These are phyloP conservation scores for Heliothis subflexa DNA, from an alignment of 1,140 invertebrate genomes.

Conservation along the genomic window DNA sequence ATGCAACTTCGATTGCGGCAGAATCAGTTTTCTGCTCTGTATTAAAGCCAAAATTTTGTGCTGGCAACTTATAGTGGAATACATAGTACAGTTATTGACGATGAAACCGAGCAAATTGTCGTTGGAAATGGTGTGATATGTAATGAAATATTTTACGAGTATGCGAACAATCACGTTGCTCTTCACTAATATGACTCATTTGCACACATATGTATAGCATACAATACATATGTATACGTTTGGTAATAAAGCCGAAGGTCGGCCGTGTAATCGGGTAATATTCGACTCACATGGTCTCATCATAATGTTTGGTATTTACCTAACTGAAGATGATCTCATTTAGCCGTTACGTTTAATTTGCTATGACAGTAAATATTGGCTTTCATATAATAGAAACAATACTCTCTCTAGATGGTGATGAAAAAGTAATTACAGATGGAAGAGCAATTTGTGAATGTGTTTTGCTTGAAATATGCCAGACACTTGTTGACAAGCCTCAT, in stretches of 20 bases:
- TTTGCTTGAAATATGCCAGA: no score
- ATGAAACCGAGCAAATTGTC: neutral
- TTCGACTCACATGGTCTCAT: conserved; percentile 22
- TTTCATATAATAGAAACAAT: no score
- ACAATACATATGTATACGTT: neutral
- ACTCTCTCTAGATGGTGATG: no score
- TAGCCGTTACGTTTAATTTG: conserved; percentile 31
- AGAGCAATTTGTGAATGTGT: no score
- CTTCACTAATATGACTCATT: conserved; percentile 25
- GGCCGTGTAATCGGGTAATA: conserved; percentile 29
- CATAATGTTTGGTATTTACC: conserved; percentile 24
- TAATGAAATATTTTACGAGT: conserved; percentile 31
- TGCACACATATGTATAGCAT: conserved; percentile 16
- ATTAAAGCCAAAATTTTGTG: no score
- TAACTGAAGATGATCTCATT: conserved; percentile 35
- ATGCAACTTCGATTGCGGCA: no score
- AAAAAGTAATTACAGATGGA: no score
- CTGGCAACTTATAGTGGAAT: neutral
- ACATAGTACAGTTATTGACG: neutral
- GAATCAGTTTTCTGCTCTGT: no score
- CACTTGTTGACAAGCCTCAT: no score
- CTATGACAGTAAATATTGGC: neutral
- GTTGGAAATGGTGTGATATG: neutral
- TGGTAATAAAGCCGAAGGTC: conserved; percentile 31
- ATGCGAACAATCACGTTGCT: conserved; percentile 6